phyloP scores from a whole-genome alignment of 2,797 vertebrate genomes.

The Dallia pectoralis region DNA sequence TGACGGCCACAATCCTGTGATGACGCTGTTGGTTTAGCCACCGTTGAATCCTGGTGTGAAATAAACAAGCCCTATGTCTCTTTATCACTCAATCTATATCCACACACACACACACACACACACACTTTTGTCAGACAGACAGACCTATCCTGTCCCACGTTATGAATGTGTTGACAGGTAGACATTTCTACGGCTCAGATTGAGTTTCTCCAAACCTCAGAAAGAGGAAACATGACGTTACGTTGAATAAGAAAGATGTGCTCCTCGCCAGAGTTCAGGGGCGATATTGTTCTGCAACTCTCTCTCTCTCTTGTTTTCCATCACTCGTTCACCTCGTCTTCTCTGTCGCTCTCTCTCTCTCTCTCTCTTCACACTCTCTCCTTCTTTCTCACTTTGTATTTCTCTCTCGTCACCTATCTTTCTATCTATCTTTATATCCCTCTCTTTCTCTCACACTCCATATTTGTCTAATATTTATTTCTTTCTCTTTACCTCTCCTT shows the following conservation, averaged over 20 bases:
- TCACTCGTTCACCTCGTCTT: conserved; percentile 10
- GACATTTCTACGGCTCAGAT: conserved; percentile 42
- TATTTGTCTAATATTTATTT: neutral
- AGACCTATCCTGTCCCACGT: neutral
- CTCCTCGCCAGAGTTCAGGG: conserved; percentile 21
- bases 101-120: conserved; percentile 11
- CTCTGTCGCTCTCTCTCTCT: neutral
- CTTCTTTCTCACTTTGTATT: neutral
- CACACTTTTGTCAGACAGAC: neutral
- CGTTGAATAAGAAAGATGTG: conserved; percentile 37
- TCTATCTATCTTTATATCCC: neutral
- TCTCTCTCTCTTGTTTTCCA: conserved; percentile 9
- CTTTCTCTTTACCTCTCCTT: neutral
- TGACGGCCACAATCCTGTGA: too few species aligned
- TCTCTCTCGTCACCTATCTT: neutral
- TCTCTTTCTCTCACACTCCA: neutral
- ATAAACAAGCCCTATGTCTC: too few species aligned
- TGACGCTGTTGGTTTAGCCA: too few species aligned
- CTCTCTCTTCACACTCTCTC: neutral
- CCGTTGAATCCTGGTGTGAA: too few species aligned
- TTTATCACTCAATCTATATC: conserved; percentile 13
- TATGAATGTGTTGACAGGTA: conserved; percentile 47
- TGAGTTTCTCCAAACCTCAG: conserved; percentile 44
- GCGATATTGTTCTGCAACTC: conserved; percentile 8
- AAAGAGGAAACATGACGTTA: conserved; percentile 28